Evolutionary conservation across 1,140 invertebrate genomes (phyloP).

Genomic region (Rhopalosiphum padi): DNA sequence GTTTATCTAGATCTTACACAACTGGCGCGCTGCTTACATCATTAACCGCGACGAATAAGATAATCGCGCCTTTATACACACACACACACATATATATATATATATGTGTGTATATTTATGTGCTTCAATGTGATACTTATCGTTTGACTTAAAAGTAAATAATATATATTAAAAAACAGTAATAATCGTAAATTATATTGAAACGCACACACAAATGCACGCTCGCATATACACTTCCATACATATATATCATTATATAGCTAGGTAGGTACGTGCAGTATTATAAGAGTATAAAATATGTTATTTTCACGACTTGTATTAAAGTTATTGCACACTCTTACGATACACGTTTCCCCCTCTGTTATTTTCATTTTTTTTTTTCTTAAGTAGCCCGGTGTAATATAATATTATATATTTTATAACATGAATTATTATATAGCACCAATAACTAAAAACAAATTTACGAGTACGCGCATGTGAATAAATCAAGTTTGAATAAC

Average conservation of each 20-base stretch:
- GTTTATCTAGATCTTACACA: constrained; percentile 23
- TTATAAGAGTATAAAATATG: background rate
- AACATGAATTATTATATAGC: background rate
- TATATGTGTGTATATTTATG: constrained; percentile 11
- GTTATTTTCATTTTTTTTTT: background rate
- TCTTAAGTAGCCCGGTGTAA: background rate
- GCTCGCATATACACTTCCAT: too few relatives aligned
- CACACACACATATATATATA: too few relatives aligned
- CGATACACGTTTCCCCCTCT: background rate
- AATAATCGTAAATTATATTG: constrained; percentile 40
- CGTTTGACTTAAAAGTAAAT: constrained; percentile 32
- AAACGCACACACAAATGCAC: background rate
- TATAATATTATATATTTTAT: background rate
- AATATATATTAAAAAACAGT: constrained; percentile 28
- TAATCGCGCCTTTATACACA: background rate
- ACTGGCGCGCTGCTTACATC: background rate
- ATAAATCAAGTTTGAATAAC: constrained; percentile 34
- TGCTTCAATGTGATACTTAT: constrained; percentile 15
- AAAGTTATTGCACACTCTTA: background rate
- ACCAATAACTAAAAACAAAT: constrained; percentile 31
- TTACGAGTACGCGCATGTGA: background rate
- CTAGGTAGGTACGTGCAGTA: background rate
- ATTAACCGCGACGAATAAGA: constrained; percentile 41
- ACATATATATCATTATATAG: background rate
- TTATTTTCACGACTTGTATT: constrained; percentile 42